Base-by-base conservation (phyloP, 2,797 vertebrate species). In the Acrossocheilus fasciatus region DNA sequence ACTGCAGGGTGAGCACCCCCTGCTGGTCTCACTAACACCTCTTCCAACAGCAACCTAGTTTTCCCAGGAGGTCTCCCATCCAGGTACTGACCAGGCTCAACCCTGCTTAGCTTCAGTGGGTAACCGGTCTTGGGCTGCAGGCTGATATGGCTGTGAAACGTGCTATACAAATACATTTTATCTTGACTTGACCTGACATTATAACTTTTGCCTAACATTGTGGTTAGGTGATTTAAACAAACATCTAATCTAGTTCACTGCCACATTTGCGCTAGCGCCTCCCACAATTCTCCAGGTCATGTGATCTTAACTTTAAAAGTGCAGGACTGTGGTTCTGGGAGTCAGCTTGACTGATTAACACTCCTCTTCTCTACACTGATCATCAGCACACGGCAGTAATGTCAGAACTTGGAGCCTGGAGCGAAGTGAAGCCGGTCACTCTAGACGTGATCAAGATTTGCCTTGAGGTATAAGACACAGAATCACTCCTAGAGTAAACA, bases 341-440 rank as follows among this genome's bases (percentile, higher is more conserved):
- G 14, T 66, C 14, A 66, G 64, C 34, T 1, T 66, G 64, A 66
- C 26, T 64, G 59, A 64, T 59, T 6, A 5, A 3, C 62, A 14
- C 12, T 64, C 12, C 5, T 30, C 62, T 66, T 66, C 64, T 66
- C 62, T 6, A 0, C 26, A 3, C 26, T 34, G 62, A 66, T 34
- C 62, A 34, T 66, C 30, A 34, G 30, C 6, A 34, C 26, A 8
- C 30, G 4, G 64, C 64, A 34, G 26, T 7, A 17, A 66, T 66
- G 64, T 0, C 6, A 7, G 0, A 3, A 1, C 0, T 0, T 3
- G 64, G 6, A 66, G 30, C 1, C 14, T 66, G 64, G 64, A 66
- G 1, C 2, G 0, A 5, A 11, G 1, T 34, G 30, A 8, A 17
- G 6, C 64, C 1, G 64, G 0, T 66, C 14, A 34, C 30, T 66